Evolutionary conservation across 53 echinoderm and acorn worm genomes (phyloP).

Genomic region (Holothuria leucospilota): DNA sequence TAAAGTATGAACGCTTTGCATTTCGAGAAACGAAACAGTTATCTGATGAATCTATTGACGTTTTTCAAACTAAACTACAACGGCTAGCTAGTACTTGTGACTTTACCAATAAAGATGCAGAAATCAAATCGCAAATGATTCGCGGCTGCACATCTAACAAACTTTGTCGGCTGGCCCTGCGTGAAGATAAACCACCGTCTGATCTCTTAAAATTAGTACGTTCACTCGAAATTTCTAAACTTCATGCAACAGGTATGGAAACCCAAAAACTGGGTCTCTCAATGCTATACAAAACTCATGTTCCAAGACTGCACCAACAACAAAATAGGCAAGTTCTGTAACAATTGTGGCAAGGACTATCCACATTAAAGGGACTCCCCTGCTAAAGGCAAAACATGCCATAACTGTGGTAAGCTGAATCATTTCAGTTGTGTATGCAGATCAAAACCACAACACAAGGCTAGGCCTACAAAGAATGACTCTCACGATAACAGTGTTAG

Average conservation of each 20-base stretch:
- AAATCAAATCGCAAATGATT: constrained; percentile 67
- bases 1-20: neutral
- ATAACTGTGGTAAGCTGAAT: constrained; percentile 46
- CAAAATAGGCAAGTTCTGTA: neutral
- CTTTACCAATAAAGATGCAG: constrained; percentile 48
- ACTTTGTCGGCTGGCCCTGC: constrained; percentile 44
- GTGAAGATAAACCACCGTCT: constrained; percentile 19
- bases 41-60: constrained; percentile 11
- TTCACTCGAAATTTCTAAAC: constrained; percentile 24
- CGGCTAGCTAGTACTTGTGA: constrained; percentile 37
- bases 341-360: constrained; percentile 43
- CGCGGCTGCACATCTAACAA: constrained; percentile 47
- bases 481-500: too few relatives aligned
- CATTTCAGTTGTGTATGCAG: constrained; percentile 49
- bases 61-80: constrained; percentile 26
- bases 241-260: constrained; percentile 33
- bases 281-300: neutral
- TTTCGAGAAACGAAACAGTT: constrained; percentile 36
- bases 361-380: constrained; percentile 51
- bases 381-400: constrained; percentile 48
- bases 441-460: neutral
- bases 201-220: constrained; percentile 6
- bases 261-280: neutral
- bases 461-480: neutral
- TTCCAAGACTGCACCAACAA: neutral